Evolutionary conservation across 2,113 vertebrate species (phyloP).

Genomic region (Lepus europaeus): DNA sequence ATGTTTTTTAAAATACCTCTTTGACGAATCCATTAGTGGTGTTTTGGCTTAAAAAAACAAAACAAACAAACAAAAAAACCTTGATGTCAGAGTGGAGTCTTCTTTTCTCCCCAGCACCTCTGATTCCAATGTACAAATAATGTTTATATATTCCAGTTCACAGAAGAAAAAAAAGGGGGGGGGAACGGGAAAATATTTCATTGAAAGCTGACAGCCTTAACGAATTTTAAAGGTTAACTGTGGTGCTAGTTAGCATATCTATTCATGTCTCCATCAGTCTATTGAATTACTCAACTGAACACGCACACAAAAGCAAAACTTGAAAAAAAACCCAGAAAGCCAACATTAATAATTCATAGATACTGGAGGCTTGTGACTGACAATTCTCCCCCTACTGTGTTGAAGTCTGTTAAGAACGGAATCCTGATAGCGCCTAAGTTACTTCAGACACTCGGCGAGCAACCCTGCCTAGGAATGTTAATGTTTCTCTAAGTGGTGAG

Average conservation of each 20-base stretch:
- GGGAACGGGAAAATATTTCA: slow-evolving; percentile 87
- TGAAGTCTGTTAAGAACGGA: slow-evolving; percentile 84
- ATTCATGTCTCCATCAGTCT: slow-evolving; percentile 89
- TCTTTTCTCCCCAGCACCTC: slow-evolving; percentile 74
- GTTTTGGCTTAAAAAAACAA: slow-evolving; percentile 36
- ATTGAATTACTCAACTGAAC: slow-evolving; percentile 88
- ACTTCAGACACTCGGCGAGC: slow-evolving; percentile 80
- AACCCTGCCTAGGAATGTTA: slow-evolving; percentile 82
- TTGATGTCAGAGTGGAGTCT: slow-evolving; percentile 66
- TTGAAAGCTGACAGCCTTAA: slow-evolving; percentile 88
- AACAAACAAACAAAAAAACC: background rate
- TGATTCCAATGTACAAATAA: slow-evolving; percentile 86
- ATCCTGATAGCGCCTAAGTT: slow-evolving; percentile 85
- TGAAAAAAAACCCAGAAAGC: slow-evolving; percentile 80
- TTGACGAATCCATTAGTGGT: slow-evolving; percentile 76
- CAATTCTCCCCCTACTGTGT: slow-evolving; percentile 78
- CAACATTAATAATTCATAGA: slow-evolving; percentile 90
- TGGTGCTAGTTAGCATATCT: slow-evolving; percentile 89
- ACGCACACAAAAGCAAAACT: slow-evolving; percentile 87
- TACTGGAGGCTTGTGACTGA: slow-evolving; percentile 84
- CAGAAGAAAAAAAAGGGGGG: slow-evolving; percentile 69
- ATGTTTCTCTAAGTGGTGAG: slow-evolving; percentile 86
- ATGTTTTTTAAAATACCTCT: slow-evolving; percentile 77
- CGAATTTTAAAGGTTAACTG: slow-evolving; percentile 89
- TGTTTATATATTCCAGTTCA: slow-evolving; percentile 86